Percentiles rank a stretch among this genome's conserved stretches.
These are phyloP conservation scores for Plestiodon gilberti DNA, from an alignment of 2,113 vertebrate species.

Conservation along the genomic window DNA sequence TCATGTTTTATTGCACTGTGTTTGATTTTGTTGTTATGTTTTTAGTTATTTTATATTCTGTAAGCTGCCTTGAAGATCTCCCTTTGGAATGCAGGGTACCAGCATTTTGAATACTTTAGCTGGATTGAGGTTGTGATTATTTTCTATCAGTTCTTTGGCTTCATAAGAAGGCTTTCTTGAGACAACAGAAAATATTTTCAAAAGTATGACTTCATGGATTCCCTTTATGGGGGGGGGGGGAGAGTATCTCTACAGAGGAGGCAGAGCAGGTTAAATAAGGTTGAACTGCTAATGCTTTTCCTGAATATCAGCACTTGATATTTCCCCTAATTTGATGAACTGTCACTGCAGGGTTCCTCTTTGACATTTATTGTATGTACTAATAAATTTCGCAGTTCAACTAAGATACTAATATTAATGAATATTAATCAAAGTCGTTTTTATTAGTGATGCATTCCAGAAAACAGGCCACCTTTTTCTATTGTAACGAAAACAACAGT, in stretches of 20 bases:
- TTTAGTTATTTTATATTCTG: too few species aligned
- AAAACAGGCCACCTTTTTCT: not conserved
- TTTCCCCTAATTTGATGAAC: conserved; percentile 60
- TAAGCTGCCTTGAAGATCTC: too few species aligned
- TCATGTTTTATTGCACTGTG: too few species aligned
- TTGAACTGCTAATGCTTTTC: conserved; percentile 48
- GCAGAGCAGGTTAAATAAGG: conserved; percentile 53
- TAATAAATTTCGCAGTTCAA: conserved; percentile 64
- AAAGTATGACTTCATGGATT: conserved; percentile 50
- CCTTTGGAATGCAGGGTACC: too few species aligned
- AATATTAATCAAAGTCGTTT: conserved; percentile 59
- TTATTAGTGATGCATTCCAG: not conserved
- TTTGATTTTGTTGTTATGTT: too few species aligned
- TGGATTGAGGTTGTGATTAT: not conserved
- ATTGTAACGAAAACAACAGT: not conserved
- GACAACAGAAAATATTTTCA: conserved; percentile 41
- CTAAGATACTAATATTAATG: conserved; percentile 70
- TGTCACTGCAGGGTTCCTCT: conserved; percentile 60
- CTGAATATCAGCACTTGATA: conserved; percentile 63
- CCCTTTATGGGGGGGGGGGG: conserved; percentile 5
- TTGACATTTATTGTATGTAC: conserved; percentile 57
- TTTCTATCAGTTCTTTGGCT: not conserved
- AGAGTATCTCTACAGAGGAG: conserved; percentile 50
- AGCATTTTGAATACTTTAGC: too few species aligned
- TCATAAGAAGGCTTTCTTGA: not conserved